Evolutionary conservation across 2,797 vertebrate genomes (phyloP).

Genomic region (Psittacula derbiana): DNA sequence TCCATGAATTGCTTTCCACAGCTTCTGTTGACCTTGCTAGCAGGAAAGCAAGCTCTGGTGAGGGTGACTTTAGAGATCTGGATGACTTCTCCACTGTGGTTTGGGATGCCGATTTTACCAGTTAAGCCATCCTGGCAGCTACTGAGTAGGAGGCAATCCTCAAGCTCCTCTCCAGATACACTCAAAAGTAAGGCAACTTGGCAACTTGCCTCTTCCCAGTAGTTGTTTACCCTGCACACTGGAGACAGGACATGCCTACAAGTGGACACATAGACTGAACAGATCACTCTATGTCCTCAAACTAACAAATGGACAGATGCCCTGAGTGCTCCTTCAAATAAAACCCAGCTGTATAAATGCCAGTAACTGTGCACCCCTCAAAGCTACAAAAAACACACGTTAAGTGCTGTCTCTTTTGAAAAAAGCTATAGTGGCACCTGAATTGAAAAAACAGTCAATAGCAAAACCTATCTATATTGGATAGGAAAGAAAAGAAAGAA

Average conservation of each 20-base stretch:
- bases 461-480: background rate
- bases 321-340: background rate
- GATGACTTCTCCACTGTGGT: background rate
- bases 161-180: background rate
- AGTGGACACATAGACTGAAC: background rate
- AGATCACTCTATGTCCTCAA: background rate
- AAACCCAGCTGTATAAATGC: background rate
- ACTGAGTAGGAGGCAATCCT: background rate
- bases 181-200: background rate
- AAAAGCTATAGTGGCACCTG: background rate
- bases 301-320: background rate
- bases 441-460: background rate
- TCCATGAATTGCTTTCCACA: background rate
- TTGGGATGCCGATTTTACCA: background rate
- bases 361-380: background rate
- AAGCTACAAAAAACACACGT: accelerated
- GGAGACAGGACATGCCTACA: background rate
- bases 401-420: background rate
- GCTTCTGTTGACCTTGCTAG: background rate
- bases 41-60: background rate
- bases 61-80: background rate
- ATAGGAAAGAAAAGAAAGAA: background rate
- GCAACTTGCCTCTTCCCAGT: background rate
- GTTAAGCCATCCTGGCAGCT: background rate
- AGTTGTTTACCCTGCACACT: background rate